Conservation (phyloP, 2,888 invertebrate genomes). For the Nomada goodeniana region DNA sequence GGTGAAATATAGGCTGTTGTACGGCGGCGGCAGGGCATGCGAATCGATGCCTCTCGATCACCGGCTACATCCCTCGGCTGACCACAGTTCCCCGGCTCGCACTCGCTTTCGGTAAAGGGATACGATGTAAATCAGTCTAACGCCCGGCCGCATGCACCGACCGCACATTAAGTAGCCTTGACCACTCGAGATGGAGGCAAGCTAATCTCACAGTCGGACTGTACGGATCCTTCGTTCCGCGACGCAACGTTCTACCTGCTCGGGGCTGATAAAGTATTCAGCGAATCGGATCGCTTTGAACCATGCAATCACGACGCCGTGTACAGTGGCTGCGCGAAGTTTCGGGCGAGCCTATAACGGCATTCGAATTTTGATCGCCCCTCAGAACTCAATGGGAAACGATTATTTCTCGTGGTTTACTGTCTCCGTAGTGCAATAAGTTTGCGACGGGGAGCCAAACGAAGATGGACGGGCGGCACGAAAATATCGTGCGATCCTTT, state of each 20-base stretch:
- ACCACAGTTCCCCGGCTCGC: slow-evolving; percentile 76
- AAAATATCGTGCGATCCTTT: neutral
- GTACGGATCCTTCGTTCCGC: slow-evolving; percentile 30
- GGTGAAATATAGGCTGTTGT: slow-evolving; percentile 17
- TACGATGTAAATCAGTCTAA: slow-evolving; percentile 83
- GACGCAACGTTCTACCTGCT: slow-evolving; percentile 2
- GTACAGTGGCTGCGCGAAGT: no score
- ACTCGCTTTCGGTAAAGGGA: slow-evolving; percentile 75
- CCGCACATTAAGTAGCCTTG: slow-evolving; percentile 83
- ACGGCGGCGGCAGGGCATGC: neutral
- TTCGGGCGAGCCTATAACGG: no score
- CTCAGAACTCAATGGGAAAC: no score
- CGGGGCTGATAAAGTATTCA: slow-evolving; percentile 17
- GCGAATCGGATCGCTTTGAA: neutral
- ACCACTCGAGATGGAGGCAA: slow-evolving; percentile 72
- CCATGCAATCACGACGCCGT: no score
- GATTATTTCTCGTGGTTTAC: no score
- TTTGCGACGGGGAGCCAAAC: no score
- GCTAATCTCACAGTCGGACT: slow-evolving; percentile 61
- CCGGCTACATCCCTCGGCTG: slow-evolving; percentile 79
- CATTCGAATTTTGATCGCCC: no score
- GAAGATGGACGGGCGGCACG: no score
- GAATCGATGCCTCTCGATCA: slow-evolving; percentile 63
- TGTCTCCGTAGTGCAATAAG: no score
- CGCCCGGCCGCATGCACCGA: slow-evolving; percentile 80